phyloP scores from a whole-genome alignment of 1,140 invertebrate species.

The Nasonia giraulti region DNA sequence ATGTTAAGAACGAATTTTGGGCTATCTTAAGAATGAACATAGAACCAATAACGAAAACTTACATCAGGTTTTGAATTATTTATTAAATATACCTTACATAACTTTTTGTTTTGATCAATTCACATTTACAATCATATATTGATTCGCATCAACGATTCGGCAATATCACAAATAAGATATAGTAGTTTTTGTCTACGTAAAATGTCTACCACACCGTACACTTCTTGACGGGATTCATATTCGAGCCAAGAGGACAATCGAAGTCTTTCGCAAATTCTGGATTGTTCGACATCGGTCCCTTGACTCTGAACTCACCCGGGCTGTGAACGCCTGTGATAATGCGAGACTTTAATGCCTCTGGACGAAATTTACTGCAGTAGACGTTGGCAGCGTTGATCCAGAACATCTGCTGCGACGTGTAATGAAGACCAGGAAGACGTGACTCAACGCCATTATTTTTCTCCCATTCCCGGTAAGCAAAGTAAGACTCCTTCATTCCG shows the following conservation, averaged over 20 bases:
- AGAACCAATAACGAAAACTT: no score
- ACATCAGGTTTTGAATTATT: no score
- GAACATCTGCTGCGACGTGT: conserved; percentile 78
- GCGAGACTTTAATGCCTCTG: conserved; percentile 70
- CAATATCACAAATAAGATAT: no score
- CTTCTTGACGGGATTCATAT: conserved; percentile 82
- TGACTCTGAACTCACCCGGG: conserved; percentile 82
- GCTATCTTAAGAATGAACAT: no score
- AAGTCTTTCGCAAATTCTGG: conserved; percentile 79
- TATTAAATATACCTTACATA: no score
- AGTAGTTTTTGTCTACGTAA: no score
- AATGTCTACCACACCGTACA: conserved; percentile 66
- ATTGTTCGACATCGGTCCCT: conserved; percentile 80
- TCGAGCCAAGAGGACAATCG: conserved; percentile 75
- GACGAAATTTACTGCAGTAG: conserved; percentile 73
- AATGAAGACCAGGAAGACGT: conserved; percentile 74
- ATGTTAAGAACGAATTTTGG: no score
- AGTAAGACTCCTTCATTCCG: conserved; percentile 77
- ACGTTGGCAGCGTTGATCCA: conserved; percentile 74
- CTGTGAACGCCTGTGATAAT: conserved; percentile 84
- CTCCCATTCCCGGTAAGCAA: conserved; percentile 73
- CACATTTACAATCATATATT: no score
- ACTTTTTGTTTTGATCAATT: no score
- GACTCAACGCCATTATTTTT: conserved; percentile 61
- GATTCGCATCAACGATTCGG: no score